Conservation (phyloP, 2,797 vertebrate genomes). For the Cuculus canorus region DNA sequence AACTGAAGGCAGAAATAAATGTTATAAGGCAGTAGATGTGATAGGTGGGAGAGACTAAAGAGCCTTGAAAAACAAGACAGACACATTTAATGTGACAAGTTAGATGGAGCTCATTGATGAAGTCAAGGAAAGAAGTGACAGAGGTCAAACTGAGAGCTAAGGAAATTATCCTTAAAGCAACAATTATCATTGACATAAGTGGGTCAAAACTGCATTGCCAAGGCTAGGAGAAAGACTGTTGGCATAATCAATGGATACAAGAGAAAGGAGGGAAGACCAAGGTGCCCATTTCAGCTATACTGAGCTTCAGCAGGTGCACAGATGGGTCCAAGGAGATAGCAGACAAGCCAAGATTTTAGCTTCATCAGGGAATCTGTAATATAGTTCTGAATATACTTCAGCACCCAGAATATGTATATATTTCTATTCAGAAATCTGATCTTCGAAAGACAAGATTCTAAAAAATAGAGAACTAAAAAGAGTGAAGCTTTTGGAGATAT, state of each 20-base stretch:
- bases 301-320: background rate
- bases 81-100: background rate
- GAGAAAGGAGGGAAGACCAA: background rate
- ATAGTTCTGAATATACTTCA: background rate
- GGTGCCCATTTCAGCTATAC: background rate
- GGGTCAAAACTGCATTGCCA: background rate
- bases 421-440: background rate
- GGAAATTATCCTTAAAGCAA: constrained; percentile 5
- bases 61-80: background rate
- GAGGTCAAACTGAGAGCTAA: background rate
- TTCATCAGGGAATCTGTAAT: background rate
- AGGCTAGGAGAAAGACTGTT: background rate
- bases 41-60: background rate
- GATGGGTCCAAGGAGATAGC: background rate
- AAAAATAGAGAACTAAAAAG: background rate
- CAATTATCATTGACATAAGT: background rate
- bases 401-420: background rate
- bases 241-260: background rate
- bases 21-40: background rate
- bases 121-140: constrained; percentile 1
- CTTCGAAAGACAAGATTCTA: background rate
- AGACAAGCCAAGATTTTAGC: background rate
- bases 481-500: background rate
- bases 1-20: background rate
- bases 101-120: background rate